Conservation (phyloP, 2,888 invertebrate species). For the Amitus sp. region DNA sequence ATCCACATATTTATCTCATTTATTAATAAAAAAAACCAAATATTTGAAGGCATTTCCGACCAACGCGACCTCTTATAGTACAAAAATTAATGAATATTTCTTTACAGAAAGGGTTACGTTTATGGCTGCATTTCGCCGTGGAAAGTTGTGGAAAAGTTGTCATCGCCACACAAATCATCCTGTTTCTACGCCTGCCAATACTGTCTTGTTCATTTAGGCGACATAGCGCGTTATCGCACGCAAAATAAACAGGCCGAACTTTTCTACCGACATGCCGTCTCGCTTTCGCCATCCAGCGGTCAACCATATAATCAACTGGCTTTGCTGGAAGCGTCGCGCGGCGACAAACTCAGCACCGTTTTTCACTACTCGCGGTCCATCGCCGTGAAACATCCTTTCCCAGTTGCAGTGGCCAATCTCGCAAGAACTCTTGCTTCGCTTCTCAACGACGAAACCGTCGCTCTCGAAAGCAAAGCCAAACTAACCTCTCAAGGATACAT, state of each 20-base stretch:
- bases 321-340: conserved; percentile 82
- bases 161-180: conserved; percentile 73
- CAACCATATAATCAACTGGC: conserved; percentile 93
- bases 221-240: conserved; percentile 85
- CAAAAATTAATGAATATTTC: too few species aligned
- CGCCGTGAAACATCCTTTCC: conserved; percentile 86
- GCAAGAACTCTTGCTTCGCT: conserved; percentile 76
- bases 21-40: too few species aligned
- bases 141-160: conserved; percentile 59
- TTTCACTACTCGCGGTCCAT: conserved; percentile 85
- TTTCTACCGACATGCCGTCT: conserved; percentile 84
- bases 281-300: conserved; percentile 79
- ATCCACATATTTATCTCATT: too few species aligned
- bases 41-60: too few species aligned
- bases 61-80: too few species aligned
- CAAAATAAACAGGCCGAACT: conserved; percentile 84
- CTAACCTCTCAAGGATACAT: conserved; percentile 71
- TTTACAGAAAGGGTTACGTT: conserved; percentile 63
- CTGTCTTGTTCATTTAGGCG: conserved; percentile 89
- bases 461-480: conserved; percentile 66
- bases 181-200: conserved; percentile 89
- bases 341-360: conserved; percentile 82
- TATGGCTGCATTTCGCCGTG: conserved; percentile 66
- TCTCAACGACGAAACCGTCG: conserved; percentile 62
- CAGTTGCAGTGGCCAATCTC: conserved; percentile 83